Percentiles rank a stretch among this genome's conserved stretches.
These are phyloP conservation scores for Coreius guichenoti DNA, from an alignment of 2,797 vertebrate genomes.

Conservation along the genomic window DNA sequence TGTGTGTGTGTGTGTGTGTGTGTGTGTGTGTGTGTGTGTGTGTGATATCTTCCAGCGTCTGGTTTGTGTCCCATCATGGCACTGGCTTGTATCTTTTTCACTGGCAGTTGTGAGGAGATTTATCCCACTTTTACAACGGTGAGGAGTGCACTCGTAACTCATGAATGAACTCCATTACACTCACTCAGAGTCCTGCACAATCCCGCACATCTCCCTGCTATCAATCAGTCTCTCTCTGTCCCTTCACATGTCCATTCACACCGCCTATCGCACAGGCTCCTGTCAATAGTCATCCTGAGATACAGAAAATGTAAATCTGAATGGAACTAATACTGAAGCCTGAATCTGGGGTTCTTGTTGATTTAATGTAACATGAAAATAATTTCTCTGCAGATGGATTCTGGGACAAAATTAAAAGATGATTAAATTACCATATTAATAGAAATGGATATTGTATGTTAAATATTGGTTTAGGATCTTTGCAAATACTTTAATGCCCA, in stretches of 20 bases:
- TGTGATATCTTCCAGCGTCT: constrained; percentile 20
- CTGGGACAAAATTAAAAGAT: not conserved
- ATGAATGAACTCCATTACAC: constrained; percentile 80
- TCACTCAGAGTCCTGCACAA: constrained; percentile 61
- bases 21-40: constrained; percentile 30
- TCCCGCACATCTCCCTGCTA: constrained; percentile 78
- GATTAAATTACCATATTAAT: constrained; percentile 31
- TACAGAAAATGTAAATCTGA: constrained; percentile 25
- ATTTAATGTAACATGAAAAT: constrained; percentile 39
- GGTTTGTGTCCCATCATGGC: constrained; percentile 71
- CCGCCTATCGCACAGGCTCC: not conserved
- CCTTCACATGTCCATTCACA: constrained; percentile 18
- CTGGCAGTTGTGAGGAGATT: constrained; percentile 75
- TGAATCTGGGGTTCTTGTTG: constrained; percentile 18
- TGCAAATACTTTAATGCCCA: constrained; percentile 22
- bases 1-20: constrained; percentile 32
- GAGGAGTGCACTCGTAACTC: constrained; percentile 77
- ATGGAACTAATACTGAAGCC: constrained; percentile 17
- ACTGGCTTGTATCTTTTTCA: constrained; percentile 73
- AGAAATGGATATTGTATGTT: constrained; percentile 26
- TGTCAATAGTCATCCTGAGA: constrained; percentile 36
- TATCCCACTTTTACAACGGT: constrained; percentile 77
- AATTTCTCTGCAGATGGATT: constrained; percentile 29
- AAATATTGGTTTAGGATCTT: constrained; percentile 24
- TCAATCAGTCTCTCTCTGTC: constrained; percentile 70